phyloP scores from a whole-genome alignment of 2,797 vertebrate genomes.

The Enteromius trimaculatus region DNA sequence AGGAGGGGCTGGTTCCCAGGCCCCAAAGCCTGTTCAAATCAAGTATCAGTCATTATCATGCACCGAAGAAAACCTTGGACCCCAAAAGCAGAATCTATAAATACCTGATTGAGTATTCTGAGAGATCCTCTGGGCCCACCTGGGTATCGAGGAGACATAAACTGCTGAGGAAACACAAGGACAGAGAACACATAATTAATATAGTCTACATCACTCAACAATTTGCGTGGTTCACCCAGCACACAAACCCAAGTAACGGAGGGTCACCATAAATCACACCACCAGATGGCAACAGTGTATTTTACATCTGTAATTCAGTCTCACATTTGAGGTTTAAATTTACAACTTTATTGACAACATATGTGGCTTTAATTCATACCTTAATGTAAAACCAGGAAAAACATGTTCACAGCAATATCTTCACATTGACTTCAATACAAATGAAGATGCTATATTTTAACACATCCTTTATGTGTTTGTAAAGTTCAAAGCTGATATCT shows the following conservation, averaged over 20 bases:
- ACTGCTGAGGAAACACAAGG: conserved; percentile 79
- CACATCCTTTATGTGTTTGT: background rate
- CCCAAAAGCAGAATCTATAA: background rate
- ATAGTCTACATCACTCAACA: background rate
- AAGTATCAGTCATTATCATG: background rate
- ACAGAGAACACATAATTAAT: background rate
- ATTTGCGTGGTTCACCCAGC: background rate
- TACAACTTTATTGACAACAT: background rate
- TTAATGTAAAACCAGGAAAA: background rate
- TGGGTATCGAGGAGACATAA: conserved; percentile 98
- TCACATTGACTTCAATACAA: background rate
- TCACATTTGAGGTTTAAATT: background rate
- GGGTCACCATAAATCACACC: conserved; percentile 33
- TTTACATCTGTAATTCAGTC: background rate
- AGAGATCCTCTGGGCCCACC: conserved; percentile 93
- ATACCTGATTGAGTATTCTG: conserved; percentile 96
- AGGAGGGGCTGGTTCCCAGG: conserved; percentile 93
- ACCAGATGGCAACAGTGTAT: conserved; percentile 52
- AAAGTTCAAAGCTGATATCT: background rate
- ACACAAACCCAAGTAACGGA: background rate
- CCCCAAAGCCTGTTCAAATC: conserved; percentile 84
- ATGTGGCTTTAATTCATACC: background rate
- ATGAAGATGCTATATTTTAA: background rate
- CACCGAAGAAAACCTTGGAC: background rate
- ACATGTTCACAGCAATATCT: background rate